A percentile compares a stretch with the other conserved stretches of the same genome.
phyloP scores from a whole-genome alignment of 2,113 vertebrate species.

The Pithys albifrons region DNA sequence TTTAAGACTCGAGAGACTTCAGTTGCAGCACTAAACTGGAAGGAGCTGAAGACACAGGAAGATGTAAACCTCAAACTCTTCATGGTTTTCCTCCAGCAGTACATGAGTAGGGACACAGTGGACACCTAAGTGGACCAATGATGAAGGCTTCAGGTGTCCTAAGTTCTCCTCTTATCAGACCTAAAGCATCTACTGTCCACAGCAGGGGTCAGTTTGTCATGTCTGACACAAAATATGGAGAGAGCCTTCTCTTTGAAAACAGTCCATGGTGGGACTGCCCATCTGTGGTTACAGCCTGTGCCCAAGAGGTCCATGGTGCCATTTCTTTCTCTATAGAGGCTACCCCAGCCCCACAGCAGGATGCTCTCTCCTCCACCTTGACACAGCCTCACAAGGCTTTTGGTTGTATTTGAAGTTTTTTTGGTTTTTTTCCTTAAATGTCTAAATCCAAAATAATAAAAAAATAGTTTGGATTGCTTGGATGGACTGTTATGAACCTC shows the following conservation, averaged over 20 bases:
- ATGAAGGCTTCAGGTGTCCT: neutral
- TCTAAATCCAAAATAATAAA: neutral
- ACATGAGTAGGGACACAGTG: neutral
- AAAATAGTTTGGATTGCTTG: neutral
- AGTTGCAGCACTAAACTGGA: neutral
- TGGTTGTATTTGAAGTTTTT: neutral
- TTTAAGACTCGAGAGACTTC: neutral
- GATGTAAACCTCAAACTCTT: neutral
- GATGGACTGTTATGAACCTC: neutral
- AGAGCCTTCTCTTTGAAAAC: neutral
- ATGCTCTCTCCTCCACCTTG: neutral
- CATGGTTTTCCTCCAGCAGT: neutral
- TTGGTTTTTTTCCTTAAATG: neutral
- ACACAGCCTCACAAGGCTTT: neutral
- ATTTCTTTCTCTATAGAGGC: neutral
- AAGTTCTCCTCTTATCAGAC: neutral
- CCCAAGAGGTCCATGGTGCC: neutral
- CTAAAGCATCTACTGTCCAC: neutral
- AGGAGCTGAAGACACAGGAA: neutral
- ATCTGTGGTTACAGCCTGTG: neutral
- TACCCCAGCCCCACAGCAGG: neutral
- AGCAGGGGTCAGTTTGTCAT: neutral
- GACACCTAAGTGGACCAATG: rapidly evolving
- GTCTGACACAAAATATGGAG: neutral
- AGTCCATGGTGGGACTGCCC: neutral